These are phyloP conservation scores for Pionites leucogaster DNA, from an alignment of 2,113 vertebrate species.

Conservation along the genomic window DNA sequence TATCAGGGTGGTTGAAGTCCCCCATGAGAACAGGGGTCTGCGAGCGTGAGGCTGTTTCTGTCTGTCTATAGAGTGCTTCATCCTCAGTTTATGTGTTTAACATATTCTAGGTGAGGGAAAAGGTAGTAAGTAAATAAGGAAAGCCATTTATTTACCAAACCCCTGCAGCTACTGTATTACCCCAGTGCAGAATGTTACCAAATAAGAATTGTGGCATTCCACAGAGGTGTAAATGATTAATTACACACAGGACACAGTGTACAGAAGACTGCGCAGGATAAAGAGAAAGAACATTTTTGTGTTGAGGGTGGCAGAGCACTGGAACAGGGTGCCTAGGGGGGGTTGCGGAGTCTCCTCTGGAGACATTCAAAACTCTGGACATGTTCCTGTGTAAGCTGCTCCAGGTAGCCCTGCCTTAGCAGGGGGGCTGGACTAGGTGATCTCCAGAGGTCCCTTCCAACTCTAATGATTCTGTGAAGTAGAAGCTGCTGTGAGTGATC, in stretches of 20 bases:
- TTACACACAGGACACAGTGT: background rate
- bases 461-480: background rate
- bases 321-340: background rate
- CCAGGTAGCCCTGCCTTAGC: background rate
- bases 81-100: background rate
- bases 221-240: background rate
- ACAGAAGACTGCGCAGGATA: background rate
- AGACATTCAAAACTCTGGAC: background rate
- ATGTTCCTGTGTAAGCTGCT: background rate
- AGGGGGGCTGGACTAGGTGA: background rate
- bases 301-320: background rate
- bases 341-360: background rate
- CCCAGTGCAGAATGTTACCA: background rate
- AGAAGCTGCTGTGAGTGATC: background rate
- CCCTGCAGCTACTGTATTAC: background rate
- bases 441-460: background rate
- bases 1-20: too few relatives aligned
- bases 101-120: background rate
- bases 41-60: too few relatives aligned
- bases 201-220: background rate
- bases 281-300: background rate
- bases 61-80: too few relatives aligned
- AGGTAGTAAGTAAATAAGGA: conserved; percentile 25
- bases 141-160: conserved; percentile 14
- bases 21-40: too few relatives aligned